Conservation (phyloP, 2,113 vertebrate genomes). For the Oreochromis niloticus region DNA sequence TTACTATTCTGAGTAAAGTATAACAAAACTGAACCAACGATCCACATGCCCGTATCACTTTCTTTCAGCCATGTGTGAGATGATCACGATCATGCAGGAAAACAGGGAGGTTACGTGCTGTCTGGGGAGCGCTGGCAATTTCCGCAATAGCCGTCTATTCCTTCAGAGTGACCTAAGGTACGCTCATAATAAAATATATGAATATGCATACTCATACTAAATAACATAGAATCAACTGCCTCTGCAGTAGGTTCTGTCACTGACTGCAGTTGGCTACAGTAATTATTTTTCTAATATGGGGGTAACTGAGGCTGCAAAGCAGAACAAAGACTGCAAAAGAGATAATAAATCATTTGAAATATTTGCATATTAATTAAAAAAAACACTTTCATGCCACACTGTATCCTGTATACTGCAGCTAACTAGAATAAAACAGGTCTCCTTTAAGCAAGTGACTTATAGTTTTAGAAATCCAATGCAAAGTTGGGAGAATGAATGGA, state of each 20-base stretch:
- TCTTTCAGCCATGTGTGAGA: constrained; percentile 93
- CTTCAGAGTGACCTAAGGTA: constrained; percentile 95
- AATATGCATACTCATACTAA: background rate
- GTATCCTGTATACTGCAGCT: background rate
- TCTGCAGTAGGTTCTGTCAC: background rate
- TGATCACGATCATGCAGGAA: constrained; percentile 99
- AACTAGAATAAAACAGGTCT: background rate
- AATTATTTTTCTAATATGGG: background rate
- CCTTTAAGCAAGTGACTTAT: background rate
- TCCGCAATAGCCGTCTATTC: constrained; percentile 91
- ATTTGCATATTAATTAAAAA: background rate
- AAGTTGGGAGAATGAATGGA: background rate
- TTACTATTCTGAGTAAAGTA: background rate
- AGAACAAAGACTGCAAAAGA: background rate
- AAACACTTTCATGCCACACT: background rate
- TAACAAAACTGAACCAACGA: background rate
- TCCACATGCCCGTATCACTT: background rate
- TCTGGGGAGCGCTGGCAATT: constrained; percentile 92
- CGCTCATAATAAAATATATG: background rate
- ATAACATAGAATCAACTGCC: background rate
- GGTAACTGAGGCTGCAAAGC: background rate
- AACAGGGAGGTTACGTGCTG: constrained; percentile 96
- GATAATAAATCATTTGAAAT: background rate
- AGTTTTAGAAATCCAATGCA: background rate
- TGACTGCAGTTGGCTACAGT: background rate